A percentile compares a stretch with the other conserved stretches of the same genome.
Evolutionary conservation across 2,113 vertebrate species (phyloP).

Genomic region (Synchiropus splendidus): DNA sequence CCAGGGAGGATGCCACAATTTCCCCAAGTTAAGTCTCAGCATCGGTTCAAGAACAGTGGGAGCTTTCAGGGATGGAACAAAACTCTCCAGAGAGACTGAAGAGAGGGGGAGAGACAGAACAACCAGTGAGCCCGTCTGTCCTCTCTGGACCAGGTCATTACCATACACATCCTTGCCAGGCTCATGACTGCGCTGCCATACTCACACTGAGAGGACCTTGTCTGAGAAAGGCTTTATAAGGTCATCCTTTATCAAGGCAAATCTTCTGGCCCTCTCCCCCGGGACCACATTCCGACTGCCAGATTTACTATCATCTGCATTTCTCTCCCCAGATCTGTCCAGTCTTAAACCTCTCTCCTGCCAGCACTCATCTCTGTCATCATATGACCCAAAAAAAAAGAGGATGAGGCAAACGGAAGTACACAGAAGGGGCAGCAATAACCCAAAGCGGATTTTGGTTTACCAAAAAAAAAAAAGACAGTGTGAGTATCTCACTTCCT

Average conservation of each 20-base stretch:
- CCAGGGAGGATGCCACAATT: conserved; percentile 20
- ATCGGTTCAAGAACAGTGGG: conserved; percentile 34
- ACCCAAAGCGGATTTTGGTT: conserved; percentile 20
- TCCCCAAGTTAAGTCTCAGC: conserved; percentile 12
- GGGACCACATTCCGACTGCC: conserved; percentile 1
- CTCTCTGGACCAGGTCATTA: conserved; percentile 46
- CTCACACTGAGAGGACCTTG: conserved; percentile 52
- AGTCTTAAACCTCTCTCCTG: conserved; percentile 8
- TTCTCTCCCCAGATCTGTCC: conserved; percentile 6
- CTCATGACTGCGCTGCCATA: conserved; percentile 43
- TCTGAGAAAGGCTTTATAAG: conserved; percentile 36
- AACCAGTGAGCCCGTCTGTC: conserved; percentile 32
- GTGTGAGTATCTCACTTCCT: conserved; percentile 11
- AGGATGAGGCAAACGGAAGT: conserved; percentile 9
- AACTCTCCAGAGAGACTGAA: conserved; percentile 4
- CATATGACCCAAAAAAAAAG: conserved; percentile 5
- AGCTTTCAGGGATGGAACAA: conserved; percentile 37
- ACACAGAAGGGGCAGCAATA: conserved; percentile 5
- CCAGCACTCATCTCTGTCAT: conserved; percentile 10
- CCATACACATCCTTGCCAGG: conserved; percentile 44
- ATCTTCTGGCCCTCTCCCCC: conserved; percentile 14
- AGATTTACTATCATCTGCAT: conserved; percentile 3
- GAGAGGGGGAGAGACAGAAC: conserved; percentile 9
- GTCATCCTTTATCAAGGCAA: conserved; percentile 38
- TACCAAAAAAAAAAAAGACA: conserved; percentile 1